phyloP scores from a whole-genome alignment of 1,140 invertebrate species.

The Colletes gigas region DNA sequence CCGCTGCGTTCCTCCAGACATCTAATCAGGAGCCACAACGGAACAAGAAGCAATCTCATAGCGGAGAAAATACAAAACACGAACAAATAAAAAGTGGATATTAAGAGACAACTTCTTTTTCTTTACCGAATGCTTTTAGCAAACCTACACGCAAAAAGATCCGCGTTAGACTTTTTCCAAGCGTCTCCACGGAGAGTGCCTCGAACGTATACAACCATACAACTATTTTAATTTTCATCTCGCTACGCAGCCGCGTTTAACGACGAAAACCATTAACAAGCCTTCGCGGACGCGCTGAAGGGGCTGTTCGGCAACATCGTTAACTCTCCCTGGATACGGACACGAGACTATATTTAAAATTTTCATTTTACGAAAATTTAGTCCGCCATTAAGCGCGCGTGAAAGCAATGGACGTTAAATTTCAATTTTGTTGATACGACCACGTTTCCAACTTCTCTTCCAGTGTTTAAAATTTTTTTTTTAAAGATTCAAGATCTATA shows the following conservation, averaged over 20 bases:
- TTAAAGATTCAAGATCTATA: no score
- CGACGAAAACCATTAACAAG: constrained; percentile 33
- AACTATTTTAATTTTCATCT: constrained; percentile 25
- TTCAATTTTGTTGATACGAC: no score
- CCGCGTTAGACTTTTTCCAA: background rate
- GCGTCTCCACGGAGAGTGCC: background rate
- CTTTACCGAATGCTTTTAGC: background rate
- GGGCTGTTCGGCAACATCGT: constrained; percentile 21
- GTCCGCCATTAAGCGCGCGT: no score
- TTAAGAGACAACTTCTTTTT: background rate
- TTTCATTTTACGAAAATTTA: background rate
- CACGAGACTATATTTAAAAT: background rate
- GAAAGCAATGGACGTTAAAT: no score
- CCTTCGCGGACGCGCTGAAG: background rate
- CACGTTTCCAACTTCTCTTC: no score
- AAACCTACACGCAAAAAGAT: background rate
- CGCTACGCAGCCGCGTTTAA: background rate
- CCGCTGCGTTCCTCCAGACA: no score
- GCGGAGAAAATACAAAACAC: no score
- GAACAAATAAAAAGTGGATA: background rate
- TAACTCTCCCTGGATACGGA: constrained; percentile 8
- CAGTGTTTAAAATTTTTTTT: no score
- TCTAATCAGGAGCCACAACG: no score
- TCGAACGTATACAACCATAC: background rate
- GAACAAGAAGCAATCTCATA: no score